Conservation (phyloP, 2,113 vertebrate species). For the Oenanthe oenanthe region DNA sequence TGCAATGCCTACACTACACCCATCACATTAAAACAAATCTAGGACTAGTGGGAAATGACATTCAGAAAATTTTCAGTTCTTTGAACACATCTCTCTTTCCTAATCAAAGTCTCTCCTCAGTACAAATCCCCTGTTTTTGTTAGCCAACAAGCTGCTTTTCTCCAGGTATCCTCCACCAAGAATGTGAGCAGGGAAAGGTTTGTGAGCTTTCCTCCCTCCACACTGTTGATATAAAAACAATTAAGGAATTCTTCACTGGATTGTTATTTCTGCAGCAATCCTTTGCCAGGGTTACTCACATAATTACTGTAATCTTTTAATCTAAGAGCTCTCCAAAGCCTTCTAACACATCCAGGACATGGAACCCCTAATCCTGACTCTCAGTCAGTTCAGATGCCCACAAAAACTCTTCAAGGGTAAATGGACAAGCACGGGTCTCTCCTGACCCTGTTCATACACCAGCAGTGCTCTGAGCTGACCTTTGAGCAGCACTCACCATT, state of each 20-base stretch:
- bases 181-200: neutral
- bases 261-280: neutral
- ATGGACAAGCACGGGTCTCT: neutral
- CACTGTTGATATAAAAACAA: neutral
- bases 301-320: neutral
- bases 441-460: neutral
- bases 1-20: neutral
- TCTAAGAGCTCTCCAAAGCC: neutral
- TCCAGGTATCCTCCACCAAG: neutral
- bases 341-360: neutral
- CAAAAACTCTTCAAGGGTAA: neutral
- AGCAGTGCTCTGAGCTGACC: neutral
- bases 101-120: neutral
- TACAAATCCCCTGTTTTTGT: neutral
- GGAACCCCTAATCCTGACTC: neutral
- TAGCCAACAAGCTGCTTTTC: neutral
- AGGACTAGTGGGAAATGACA: neutral
- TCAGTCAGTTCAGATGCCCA: neutral
- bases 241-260: neutral
- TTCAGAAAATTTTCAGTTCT: neutral
- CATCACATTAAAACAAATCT: neutral
- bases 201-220: neutral
- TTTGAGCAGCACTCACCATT: neutral
- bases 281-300: neutral
- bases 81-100: neutral